Base-by-base conservation (phyloP, 2,888 invertebrate genomes). In the Agrochola macilenta region DNA sequence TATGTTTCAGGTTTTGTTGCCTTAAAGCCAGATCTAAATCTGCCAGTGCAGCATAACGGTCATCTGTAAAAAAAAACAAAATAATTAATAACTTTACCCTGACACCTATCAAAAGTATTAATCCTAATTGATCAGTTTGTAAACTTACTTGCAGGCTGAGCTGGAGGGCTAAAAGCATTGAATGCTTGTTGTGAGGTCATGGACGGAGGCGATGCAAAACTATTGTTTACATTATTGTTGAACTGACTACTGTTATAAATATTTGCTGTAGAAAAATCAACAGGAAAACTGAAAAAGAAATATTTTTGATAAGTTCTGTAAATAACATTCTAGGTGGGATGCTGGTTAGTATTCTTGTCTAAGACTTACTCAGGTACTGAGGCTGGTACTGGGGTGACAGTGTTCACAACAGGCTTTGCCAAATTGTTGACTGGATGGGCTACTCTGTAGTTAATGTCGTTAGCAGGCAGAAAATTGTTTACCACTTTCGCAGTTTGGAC, bases 1-100 rank as follows among this genome's bases (percentile, higher is more conserved):
- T 94, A 89, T 93, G 94, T 90, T 96, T 96, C 92, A 94, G 93
- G 82, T 97, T 96, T 90, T 97, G 97, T 84, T 97, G 97, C 90
- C 98, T 97, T 89, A 98, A 94, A 90, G 98, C 98, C 92, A 97
- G 97, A 93, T 99, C 99, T 91, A 99, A 97, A 96, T 99, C 99
- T 95, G 99, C 99, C 80, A 99, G 97, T 71, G 99, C 99, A 86
- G 99, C 99, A 96, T 99, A 99, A 88, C 99, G 98, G 96, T 99
- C 99, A 97, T 98, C 98, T 91, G 97, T 92, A 75, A 76, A 89
- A 76, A 89, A 43, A 75, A 58, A 66, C 60, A n/a, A 68, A 54
- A 69, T 58, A 9, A 74, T 57, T n/a, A 4, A 14, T 30, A 35
- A 35, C 23, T 23, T 54, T 46, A 61, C 49, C 0, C 30, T 52